Evolutionary conservation across 2,797 vertebrate genomes (phyloP).

Genomic region (Sebastes ruberrimus): DNA sequence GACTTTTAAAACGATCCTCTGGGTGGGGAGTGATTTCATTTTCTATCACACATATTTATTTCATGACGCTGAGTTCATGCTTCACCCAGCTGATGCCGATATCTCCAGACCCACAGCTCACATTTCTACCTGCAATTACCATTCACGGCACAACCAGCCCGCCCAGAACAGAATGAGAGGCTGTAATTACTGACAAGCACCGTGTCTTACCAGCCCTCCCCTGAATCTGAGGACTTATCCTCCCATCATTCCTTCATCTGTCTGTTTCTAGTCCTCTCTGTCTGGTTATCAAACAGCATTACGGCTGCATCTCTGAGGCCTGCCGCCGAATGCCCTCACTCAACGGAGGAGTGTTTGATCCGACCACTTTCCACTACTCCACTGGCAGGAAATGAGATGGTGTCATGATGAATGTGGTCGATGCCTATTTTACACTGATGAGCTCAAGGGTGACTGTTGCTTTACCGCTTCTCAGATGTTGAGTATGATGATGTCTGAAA

Average conservation of each 20-base stretch:
- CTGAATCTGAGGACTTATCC: conserved; percentile 43
- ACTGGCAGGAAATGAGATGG: conserved; percentile 64
- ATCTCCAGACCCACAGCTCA: neutral
- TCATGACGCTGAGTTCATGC: conserved; percentile 29
- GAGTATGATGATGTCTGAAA: conserved; percentile 27
- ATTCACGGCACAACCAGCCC: conserved; percentile 36
- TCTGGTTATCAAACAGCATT: conserved; percentile 49
- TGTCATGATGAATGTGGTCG: conserved; percentile 61
- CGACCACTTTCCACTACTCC: conserved; percentile 46
- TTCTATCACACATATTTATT: conserved; percentile 24
- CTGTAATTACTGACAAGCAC: conserved; percentile 48
- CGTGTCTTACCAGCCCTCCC: conserved; percentile 15
- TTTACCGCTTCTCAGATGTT: conserved; percentile 46
- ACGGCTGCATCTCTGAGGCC: conserved; percentile 7
- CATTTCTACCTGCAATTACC: conserved; percentile 13
- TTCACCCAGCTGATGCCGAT: conserved; percentile 15
- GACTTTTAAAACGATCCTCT: conserved; percentile 5
- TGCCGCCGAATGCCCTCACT: conserved; percentile 2
- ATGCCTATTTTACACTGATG: conserved; percentile 67
- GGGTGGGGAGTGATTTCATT: conserved; percentile 20
- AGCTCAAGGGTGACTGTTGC: conserved; percentile 49
- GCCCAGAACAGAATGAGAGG: conserved; percentile 36
- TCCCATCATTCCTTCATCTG: conserved; percentile 48
- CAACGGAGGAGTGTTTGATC: conserved; percentile 32
- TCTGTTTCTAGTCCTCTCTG: conserved; percentile 15